Percentiles rank a stretch among this genome's conserved stretches.
Evolutionary conservation across 2,797 vertebrate genomes (phyloP).

Genomic region (Lagodon rhomboides): DNA sequence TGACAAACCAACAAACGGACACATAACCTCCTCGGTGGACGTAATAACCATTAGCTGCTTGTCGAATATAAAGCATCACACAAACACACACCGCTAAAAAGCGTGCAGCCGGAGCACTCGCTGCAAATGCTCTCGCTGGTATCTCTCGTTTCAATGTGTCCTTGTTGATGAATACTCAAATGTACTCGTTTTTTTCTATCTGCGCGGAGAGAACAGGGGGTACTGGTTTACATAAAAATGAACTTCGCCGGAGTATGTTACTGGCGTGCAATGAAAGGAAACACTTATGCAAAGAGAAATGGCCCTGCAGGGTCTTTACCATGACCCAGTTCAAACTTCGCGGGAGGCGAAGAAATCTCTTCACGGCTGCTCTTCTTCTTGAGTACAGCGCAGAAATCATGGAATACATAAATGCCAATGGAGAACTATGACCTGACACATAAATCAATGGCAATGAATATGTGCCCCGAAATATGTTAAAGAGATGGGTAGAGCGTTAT

Average conservation of each 20-base stretch:
- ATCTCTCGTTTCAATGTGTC: not conserved
- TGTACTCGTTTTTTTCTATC: constrained; percentile 27
- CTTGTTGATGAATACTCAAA: constrained; percentile 19
- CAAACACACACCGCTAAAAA: not conserved
- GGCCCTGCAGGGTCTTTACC: constrained; percentile 70
- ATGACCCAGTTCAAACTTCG: constrained; percentile 80
- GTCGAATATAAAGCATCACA: no score
- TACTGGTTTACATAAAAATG: constrained; percentile 67
- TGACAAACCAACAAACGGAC: no score
- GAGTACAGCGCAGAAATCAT: constrained; percentile 64
- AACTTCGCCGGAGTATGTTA: constrained; percentile 66
- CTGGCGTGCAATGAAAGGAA: constrained; percentile 75
- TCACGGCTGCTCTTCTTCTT: constrained; percentile 54
- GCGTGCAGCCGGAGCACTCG: not conserved
- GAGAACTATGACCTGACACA: constrained; percentile 78
- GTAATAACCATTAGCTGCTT: no score
- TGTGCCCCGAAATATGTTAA: constrained; percentile 65
- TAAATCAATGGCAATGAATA: constrained; percentile 81
- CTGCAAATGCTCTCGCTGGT: not conserved
- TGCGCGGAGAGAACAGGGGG: constrained; percentile 13
- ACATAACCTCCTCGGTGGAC: no score
- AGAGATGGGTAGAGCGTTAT: constrained; percentile 64
- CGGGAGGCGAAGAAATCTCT: constrained; percentile 68
- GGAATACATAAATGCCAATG: constrained; percentile 79
- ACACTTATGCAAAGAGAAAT: constrained; percentile 77